A percentile compares a stretch with the other conserved stretches of the same genome.
Conservation (phyloP, 2,888 invertebrate species). For the Tenthredo amoena region DNA sequence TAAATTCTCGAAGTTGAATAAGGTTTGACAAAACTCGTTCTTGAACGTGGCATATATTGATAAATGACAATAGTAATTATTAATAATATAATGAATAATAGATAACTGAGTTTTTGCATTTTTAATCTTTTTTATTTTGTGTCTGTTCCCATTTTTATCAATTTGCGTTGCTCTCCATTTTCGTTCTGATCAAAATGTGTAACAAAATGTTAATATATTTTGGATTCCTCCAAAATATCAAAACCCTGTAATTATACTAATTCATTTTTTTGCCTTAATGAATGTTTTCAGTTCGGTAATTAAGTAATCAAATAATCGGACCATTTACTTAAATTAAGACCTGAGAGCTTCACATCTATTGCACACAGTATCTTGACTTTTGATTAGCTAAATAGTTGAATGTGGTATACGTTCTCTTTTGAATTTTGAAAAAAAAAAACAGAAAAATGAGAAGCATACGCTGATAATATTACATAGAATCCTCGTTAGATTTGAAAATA, state of each 20-base stretch:
- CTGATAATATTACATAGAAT: constrained; percentile 45
- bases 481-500: constrained; percentile 46
- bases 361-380: constrained; percentile 28
- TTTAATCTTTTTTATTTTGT: constrained; percentile 41
- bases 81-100: constrained; percentile 33
- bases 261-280: not conserved
- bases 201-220: constrained; percentile 2
- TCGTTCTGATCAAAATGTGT: not conserved
- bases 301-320: constrained; percentile 19
- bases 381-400: constrained; percentile 41
- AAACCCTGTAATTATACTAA: not conserved
- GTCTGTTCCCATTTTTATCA: constrained; percentile 1
- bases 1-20: constrained; percentile 10
- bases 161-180: constrained; percentile 18
- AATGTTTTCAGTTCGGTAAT: not conserved
- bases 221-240: not conserved
- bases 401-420: constrained; percentile 24
- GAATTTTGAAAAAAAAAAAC: constrained; percentile 10
- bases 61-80: constrained; percentile 38
- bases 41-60: constrained; percentile 8
- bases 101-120: constrained; percentile 1
- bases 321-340: constrained; percentile 29
- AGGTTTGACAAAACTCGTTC: constrained; percentile 8
- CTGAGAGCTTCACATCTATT: constrained; percentile 34
- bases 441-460: constrained; percentile 47